Conservation (phyloP, 2,888 invertebrate genomes). For the Coecobrya sp. region DNA sequence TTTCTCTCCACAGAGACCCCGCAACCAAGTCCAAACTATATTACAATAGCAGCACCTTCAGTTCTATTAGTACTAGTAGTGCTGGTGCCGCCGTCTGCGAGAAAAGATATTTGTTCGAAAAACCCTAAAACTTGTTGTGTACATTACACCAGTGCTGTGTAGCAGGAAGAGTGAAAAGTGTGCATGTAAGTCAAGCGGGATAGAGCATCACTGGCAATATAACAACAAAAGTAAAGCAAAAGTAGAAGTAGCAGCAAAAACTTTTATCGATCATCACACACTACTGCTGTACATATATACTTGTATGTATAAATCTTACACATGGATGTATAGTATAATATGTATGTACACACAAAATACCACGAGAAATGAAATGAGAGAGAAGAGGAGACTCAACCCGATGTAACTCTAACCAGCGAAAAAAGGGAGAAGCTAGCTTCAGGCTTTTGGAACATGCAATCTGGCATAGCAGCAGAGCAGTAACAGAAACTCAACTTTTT, state of each 20-base stretch:
- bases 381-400: neutral
- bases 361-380: slow-evolving; percentile 33
- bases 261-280: slow-evolving; percentile 60
- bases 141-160: slow-evolving; percentile 18
- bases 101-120: slow-evolving; percentile 64
- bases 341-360: neutral
- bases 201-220: slow-evolving; percentile 1
- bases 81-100: slow-evolving; percentile 31
- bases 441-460: slow-evolving; percentile 43
- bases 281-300: slow-evolving; percentile 11
- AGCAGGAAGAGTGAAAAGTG: slow-evolving; percentile 3
- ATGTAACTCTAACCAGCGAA: neutral
- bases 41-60: slow-evolving; percentile 17
- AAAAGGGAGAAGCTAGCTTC: slow-evolving; percentile 28
- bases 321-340: neutral
- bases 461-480: neutral
- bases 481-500: slow-evolving; percentile 19
- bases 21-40: neutral
- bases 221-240: neutral
- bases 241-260: slow-evolving; percentile 18
- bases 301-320: neutral
- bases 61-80: slow-evolving; percentile 32
- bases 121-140: slow-evolving; percentile 72
- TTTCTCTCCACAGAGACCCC: neutral
- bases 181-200: slow-evolving; percentile 25